Conservation (phyloP, 2,113 vertebrate species). For the Salvelinus alpinus region DNA sequence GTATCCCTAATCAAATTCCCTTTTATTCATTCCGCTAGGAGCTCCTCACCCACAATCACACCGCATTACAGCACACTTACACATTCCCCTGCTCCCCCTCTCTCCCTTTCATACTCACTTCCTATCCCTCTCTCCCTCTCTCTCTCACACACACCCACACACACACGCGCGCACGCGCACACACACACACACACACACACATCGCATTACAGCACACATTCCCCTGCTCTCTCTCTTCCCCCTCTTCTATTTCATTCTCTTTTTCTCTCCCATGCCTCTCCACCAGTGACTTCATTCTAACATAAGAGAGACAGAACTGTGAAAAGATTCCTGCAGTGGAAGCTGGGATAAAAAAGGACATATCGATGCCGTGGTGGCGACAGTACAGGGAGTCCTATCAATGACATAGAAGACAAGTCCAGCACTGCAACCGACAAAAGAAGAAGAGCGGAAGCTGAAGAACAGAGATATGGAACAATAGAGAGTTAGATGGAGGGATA, state of each 20-base stretch:
- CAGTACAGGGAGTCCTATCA: slow-evolving; percentile 68
- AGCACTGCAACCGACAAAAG: slow-evolving; percentile 57
- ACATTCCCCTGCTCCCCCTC: slow-evolving; percentile 28
- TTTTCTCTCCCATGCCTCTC: slow-evolving; percentile 45
- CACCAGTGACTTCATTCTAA: slow-evolving; percentile 57
- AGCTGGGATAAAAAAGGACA: slow-evolving; percentile 70
- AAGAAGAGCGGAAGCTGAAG: slow-evolving; percentile 24
- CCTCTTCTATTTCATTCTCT: slow-evolving; percentile 2
- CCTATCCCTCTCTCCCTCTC: slow-evolving; percentile 16
- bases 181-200: slow-evolving; percentile 57
- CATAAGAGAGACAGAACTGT: slow-evolving; percentile 60
- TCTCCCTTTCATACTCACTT: slow-evolving; percentile 25
- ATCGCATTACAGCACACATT: slow-evolving; percentile 67
- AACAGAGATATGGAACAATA: slow-evolving; percentile 21
- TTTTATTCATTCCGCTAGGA: slow-evolving; percentile 65
- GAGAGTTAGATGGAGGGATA: slow-evolving; percentile 9
- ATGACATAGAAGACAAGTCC: slow-evolving; percentile 72
- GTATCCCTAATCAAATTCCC: slow-evolving; percentile 74
- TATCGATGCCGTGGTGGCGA: slow-evolving; percentile 48
- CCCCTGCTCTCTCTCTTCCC: neutral
- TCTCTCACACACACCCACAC: slow-evolving; percentile 56
- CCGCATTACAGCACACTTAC: slow-evolving; percentile 67
- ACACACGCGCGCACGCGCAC: neutral
- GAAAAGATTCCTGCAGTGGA: slow-evolving; percentile 69
- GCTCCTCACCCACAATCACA: slow-evolving; percentile 66